These are phyloP conservation scores for Tholera decimalis DNA, from an alignment of 2,888 invertebrate genomes.

Conservation along the genomic window DNA sequence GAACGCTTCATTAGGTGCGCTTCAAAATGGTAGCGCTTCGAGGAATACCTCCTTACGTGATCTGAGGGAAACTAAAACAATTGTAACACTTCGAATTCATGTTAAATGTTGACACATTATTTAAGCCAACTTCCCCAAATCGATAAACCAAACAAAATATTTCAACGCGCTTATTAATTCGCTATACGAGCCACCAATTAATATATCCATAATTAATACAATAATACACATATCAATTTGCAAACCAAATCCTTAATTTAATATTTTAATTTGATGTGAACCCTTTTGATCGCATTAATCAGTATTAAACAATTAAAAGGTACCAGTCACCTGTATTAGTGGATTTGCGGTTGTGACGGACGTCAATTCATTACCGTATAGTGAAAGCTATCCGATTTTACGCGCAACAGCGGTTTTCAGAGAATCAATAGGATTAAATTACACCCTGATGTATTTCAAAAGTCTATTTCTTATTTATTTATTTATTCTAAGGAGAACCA, in stretches of 20 bases:
- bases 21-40: too few species aligned
- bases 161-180: not conserved
- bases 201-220: too few species aligned
- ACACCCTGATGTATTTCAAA: conserved; percentile 23
- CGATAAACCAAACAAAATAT: not conserved
- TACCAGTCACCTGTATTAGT: conserved; percentile 54
- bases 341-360: conserved; percentile 65
- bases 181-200: not conserved
- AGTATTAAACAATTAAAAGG: conserved; percentile 60
- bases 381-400: conserved; percentile 66
- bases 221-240: conserved; percentile 9
- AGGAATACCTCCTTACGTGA: too few species aligned
- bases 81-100: too few species aligned
- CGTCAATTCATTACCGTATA: conserved; percentile 59
- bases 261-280: conserved; percentile 39
- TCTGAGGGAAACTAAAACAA: too few species aligned
- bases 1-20: too few species aligned
- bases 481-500: too few species aligned
- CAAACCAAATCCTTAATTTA: conserved; percentile 25
- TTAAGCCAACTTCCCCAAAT: not conserved
- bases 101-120: too few species aligned
- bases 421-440: conserved; percentile 47
- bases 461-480: too few species aligned
- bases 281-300: conserved; percentile 49
- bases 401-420: conserved; percentile 42